Evolutionary conservation across 1,140 invertebrate species (phyloP).

Genomic region (Ceratitis capitata): DNA sequence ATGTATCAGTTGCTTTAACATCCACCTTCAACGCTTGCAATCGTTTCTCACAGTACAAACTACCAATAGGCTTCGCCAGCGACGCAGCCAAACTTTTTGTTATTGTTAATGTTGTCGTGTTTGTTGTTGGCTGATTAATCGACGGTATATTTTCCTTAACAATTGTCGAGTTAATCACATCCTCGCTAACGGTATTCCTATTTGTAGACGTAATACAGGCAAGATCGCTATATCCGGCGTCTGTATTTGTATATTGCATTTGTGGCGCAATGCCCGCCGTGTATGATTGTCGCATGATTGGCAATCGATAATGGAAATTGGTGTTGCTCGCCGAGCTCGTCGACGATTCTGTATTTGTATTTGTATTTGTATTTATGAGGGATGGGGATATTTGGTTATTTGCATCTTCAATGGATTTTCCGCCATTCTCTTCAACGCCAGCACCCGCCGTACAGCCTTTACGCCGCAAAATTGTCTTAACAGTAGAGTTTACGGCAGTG

Average conservation of each 20-base stretch:
- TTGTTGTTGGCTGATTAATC: background rate
- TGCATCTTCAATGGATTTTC: background rate
- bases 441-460: background rate
- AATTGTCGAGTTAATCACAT: background rate
- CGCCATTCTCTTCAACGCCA: background rate
- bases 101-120: conserved; percentile 40
- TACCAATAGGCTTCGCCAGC: conserved; percentile 55
- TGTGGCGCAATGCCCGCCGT: conserved; percentile 5
- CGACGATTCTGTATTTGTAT: background rate
- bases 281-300: conserved; percentile 35
- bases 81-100: conserved; percentile 59
- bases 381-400: background rate
- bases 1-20: background rate
- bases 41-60: conserved; percentile 61
- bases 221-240: background rate
- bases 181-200: background rate
- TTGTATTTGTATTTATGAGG: background rate
- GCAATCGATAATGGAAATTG: background rate
- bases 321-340: background rate
- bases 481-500: conserved; percentile 1
- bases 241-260: conserved; percentile 30
- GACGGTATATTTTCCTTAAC: background rate
- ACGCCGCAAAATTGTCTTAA: background rate
- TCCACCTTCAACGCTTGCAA: conserved; percentile 46
- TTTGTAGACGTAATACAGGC: background rate